Conservation (phyloP, 1,140 invertebrate genomes). For the Drosophila pachea region DNA sequence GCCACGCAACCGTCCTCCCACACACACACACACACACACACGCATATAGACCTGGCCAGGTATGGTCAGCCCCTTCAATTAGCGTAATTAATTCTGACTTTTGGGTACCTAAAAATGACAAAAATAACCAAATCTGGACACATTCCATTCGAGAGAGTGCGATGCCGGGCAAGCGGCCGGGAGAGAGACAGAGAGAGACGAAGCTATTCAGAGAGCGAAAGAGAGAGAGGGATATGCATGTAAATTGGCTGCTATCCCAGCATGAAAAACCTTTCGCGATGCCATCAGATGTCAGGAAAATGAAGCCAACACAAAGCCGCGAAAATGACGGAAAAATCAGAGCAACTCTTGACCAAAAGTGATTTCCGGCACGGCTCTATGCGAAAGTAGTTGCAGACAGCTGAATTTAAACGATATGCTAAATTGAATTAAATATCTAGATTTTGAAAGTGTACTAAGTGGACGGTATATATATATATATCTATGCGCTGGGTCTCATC, state of each 20-base stretch:
- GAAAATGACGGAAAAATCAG: neutral
- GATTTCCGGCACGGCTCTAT: neutral
- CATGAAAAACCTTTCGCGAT: neutral
- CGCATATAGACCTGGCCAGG: neutral
- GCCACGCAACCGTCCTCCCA: neutral
- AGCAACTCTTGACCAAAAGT: neutral
- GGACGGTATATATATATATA: neutral
- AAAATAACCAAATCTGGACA: slow-evolving; percentile 15
- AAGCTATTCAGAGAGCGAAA: neutral
- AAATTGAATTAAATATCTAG: neutral
- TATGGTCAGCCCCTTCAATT: slow-evolving; percentile 28
- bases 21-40: neutral
- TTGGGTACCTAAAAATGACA: slow-evolving; percentile 25
- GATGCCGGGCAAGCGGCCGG: no score
- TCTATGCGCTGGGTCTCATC: neutral
- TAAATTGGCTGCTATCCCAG: no score
- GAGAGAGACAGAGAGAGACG: neutral
- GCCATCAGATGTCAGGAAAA: slow-evolving; percentile 13
- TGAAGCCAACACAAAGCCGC: neutral
- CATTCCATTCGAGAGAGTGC: neutral
- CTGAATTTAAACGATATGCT: neutral
- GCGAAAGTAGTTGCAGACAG: neutral
- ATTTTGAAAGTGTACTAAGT: neutral
- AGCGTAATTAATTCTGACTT: slow-evolving; percentile 46
- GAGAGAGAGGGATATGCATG: neutral